Evolutionary conservation across 2,888 invertebrate genomes (phyloP).

Genomic region (Aproaerema taeniolella): DNA sequence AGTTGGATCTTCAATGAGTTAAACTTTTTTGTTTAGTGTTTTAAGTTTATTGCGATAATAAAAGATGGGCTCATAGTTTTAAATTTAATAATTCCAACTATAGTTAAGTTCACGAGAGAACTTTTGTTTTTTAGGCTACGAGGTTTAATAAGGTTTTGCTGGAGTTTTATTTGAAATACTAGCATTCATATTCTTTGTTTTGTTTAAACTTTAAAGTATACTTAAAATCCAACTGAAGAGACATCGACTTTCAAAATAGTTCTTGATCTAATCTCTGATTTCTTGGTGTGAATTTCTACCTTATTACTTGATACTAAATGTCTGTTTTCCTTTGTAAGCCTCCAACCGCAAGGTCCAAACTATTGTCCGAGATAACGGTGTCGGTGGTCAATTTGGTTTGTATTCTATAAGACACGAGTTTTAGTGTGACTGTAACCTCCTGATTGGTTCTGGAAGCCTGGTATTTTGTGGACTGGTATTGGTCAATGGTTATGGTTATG

Average conservation of each 20-base stretch:
- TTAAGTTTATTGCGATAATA: too few species aligned
- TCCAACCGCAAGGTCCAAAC: slow-evolving; percentile 67
- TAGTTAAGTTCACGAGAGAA: too few species aligned
- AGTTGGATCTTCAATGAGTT: slow-evolving; percentile 22
- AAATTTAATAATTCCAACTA: too few species aligned
- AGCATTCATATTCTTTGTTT: too few species aligned
- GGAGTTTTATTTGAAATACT: too few species aligned
- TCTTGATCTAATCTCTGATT: slow-evolving; percentile 24
- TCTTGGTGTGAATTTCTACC: slow-evolving; percentile 31
- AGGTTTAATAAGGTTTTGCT: too few species aligned
- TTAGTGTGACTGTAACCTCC: slow-evolving; percentile 25
- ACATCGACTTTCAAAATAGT: slow-evolving; percentile 21
- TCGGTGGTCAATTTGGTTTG: slow-evolving; percentile 76
- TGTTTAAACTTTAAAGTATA: too few species aligned
- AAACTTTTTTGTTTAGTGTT: background rate
- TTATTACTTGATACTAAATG: slow-evolving; percentile 48
- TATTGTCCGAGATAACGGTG: slow-evolving; percentile 71
- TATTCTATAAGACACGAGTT: slow-evolving; percentile 46
- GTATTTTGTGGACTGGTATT: slow-evolving; percentile 20
- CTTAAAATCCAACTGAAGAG: slow-evolving; percentile 29
- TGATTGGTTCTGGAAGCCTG: slow-evolving; percentile 44
- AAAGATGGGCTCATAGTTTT: too few species aligned
- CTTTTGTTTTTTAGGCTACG: too few species aligned
- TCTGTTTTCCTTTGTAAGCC: slow-evolving; percentile 63
- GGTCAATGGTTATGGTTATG: background rate